Evolutionary conservation across 35 echinoderm and acorn worm species (phyloP), one percentile per base, ranked within the genome.

Genomic region (Heliocidaris erythrogramma): DNA sequence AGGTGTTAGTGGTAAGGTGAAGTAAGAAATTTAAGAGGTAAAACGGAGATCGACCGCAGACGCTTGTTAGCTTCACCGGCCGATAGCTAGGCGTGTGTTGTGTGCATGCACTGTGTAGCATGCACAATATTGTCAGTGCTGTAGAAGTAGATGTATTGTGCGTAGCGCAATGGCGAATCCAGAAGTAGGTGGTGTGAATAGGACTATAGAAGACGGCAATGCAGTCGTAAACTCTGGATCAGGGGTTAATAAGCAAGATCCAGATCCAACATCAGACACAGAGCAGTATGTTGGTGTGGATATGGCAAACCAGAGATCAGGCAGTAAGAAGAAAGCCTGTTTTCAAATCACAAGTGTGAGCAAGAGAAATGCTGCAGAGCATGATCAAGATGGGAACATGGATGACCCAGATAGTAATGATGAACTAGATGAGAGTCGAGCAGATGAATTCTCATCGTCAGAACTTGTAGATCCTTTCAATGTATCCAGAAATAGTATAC

Each of bases 261-360:
- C 69, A 47, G 92, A 94, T 24, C 47, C 85, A 21, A 31, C 86
- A 35, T 95, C 94, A 31, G 95, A 96, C 35, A 21, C 53, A 17
- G 95, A 96, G 27, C 60, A 86, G 18, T 85, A 96, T 48, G 48
- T 30, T 94, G 30, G 50, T 49, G 85, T 94, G 21, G 92, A 90
- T 47, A 60, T 30, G 30, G 18, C 93, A 65, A 61, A 52, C 7
- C 60, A 71, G 56, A 69, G 50, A 90, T 30, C 86, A 85, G 86
- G 93, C 12, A 42, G 47, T 86, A 96, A 96, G 31, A 99, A 99
- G 89, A 97, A 96, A 88, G 96, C 97, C 95, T 97, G 94, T 95
- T 99, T 99, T 95, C 98, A 99, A 94, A 99, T 99, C 49, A 99
- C 98, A 85, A 97, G 97, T 94, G 97, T 99, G 85, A 87, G 95